These are phyloP conservation scores for Trididemnum clinides DNA, from an alignment of 23 tunicate genomes.

Conservation along the genomic window DNA sequence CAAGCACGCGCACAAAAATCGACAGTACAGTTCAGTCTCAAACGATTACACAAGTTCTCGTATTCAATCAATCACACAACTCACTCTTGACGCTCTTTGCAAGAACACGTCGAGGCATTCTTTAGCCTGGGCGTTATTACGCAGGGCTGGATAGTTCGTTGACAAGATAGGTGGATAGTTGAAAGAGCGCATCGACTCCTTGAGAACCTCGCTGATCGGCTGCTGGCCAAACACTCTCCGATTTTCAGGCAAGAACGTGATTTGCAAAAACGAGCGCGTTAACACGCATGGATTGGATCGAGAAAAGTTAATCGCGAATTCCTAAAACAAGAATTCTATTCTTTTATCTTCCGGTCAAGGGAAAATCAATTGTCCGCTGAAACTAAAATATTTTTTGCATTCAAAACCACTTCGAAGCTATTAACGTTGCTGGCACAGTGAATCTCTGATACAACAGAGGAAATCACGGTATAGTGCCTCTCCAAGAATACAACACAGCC, in stretches of 20 bases:
- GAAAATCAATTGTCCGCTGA: too few relatives aligned
- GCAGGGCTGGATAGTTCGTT: slow-evolving; percentile 36
- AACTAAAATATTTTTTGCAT: too few relatives aligned
- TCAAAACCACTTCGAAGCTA: too few relatives aligned
- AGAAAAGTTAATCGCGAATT: slow-evolving; percentile 66
- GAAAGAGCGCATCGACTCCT: slow-evolving; percentile 76
- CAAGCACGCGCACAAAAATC: too few relatives aligned
- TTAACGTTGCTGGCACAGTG: too few relatives aligned
- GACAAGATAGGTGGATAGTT: slow-evolving; percentile 72
- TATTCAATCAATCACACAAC: too few relatives aligned
- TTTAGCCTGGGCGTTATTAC: slow-evolving; percentile 51
- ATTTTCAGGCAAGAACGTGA: slow-evolving; percentile 70
- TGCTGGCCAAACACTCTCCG: slow-evolving; percentile 56
- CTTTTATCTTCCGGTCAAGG: too few relatives aligned
- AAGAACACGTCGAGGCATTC: slow-evolving; percentile 53
- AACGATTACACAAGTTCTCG: too few relatives aligned
- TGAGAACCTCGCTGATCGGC: slow-evolving; percentile 52
- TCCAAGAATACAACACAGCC: too few relatives aligned
- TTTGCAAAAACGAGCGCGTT: slow-evolving; percentile 75
- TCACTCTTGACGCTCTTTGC: slow-evolving; percentile 70
- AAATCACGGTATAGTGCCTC: too few relatives aligned
- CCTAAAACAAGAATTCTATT: slow-evolving; percentile 43
- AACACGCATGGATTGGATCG: slow-evolving; percentile 67
- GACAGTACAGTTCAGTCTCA: too few relatives aligned
- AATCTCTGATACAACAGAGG: too few relatives aligned